These are phyloP conservation scores for Lacanobia oleracea DNA, from an alignment of 2,888 invertebrate species.

Conservation along the genomic window DNA sequence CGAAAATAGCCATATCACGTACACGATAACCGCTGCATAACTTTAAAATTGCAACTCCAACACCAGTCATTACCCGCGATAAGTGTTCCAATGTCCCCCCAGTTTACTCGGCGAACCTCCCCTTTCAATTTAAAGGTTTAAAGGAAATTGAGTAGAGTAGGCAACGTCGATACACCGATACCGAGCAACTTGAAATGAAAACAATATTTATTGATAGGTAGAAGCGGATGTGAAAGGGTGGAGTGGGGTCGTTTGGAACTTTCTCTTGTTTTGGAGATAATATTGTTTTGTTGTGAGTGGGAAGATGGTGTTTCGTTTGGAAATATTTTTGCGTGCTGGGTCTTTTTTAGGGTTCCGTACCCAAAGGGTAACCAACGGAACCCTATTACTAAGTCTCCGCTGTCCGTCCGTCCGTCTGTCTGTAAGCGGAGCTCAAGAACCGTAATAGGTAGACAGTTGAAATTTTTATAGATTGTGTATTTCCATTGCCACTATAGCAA, in stretches of 20 bases:
- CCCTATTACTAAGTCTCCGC: no score
- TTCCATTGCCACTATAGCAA: no score
- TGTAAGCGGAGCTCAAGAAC: no score
- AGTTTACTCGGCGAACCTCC: conserved; percentile 36
- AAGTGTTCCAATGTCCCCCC: conserved; percentile 57
- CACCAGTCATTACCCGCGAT: conserved; percentile 45
- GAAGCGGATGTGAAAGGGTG: conserved; percentile 12
- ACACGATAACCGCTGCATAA: conserved; percentile 40
- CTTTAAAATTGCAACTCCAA: conserved; percentile 41
- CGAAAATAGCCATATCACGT: not conserved
- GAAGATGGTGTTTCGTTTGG: not conserved
- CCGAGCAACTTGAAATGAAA: conserved; percentile 52
- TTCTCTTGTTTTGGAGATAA: conserved; percentile 35
- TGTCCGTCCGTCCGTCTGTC: no score
- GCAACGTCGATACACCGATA: conserved; percentile 48
- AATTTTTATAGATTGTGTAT: no score
- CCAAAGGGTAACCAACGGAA: no score
- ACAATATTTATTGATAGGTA: conserved; percentile 59
- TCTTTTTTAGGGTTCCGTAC: not conserved
- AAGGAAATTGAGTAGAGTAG: conserved; percentile 63
- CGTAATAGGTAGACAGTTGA: no score
- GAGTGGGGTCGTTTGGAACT: conserved; percentile 22
- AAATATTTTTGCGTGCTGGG: not conserved
- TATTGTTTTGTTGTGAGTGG: conserved; percentile 19
- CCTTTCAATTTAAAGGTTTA: conserved; percentile 64